phyloP scores from a whole-genome alignment of 2,113 vertebrate genomes.

The Myanophis thanlyinensis region DNA sequence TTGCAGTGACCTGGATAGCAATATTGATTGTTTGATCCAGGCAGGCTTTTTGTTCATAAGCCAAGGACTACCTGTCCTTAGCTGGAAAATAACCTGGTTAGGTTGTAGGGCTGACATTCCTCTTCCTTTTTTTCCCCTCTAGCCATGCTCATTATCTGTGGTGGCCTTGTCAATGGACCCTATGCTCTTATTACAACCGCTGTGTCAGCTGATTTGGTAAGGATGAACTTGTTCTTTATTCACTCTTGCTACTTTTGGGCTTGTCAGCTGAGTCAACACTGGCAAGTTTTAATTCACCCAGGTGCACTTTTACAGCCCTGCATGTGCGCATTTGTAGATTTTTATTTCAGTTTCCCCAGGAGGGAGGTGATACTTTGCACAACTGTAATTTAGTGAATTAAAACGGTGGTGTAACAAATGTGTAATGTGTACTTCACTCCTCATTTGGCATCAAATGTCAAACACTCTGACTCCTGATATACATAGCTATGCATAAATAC shows the following conservation, averaged over 20 bases:
- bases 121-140: not conserved
- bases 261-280: too few relatives aligned
- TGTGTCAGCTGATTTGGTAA: conserved; percentile 94
- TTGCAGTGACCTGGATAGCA: not conserved
- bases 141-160: conserved; percentile 92
- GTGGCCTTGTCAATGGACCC: conserved; percentile 90
- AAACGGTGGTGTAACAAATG: not conserved
- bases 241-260: not conserved
- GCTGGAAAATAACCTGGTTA: not conserved
- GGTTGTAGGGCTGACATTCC: not conserved
- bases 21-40: not conserved
- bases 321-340: not conserved
- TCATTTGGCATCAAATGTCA: not conserved
- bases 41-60: not conserved
- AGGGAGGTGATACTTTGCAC: not conserved
- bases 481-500: not conserved
- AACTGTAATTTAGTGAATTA: not conserved
- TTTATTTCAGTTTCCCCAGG: not conserved
- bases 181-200: conserved; percentile 96
- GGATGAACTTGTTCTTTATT: conserved; percentile 16
- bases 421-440: not conserved
- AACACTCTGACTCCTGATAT: not conserved
- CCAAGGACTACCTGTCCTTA: not conserved
- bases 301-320: not conserved
- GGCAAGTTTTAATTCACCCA: not conserved